These are phyloP conservation scores for Pelobates cultripes DNA, from an alignment of 2,797 vertebrate genomes.

Conservation along the genomic window DNA sequence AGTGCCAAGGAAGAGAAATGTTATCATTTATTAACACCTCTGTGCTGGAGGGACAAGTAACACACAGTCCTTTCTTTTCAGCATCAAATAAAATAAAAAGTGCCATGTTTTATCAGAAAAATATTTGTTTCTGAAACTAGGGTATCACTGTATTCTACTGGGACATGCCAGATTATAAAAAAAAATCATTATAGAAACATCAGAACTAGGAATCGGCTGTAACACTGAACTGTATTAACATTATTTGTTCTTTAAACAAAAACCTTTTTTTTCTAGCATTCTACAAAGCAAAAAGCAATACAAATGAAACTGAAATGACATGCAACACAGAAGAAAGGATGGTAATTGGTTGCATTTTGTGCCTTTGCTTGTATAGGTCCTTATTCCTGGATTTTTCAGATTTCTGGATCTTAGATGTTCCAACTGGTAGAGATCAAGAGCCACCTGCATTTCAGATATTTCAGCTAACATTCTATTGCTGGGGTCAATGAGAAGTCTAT, in stretches of 20 bases:
- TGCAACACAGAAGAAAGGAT: too few species aligned
- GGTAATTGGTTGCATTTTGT: too few species aligned
- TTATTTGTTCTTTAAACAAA: background rate
- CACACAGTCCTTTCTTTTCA: constrained; percentile 4
- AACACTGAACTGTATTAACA: background rate
- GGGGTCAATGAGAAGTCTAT: too few species aligned
- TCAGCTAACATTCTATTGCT: too few species aligned
- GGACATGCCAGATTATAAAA: constrained; percentile 21
- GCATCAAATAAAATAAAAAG: constrained; percentile 39
- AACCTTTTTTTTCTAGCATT: too few species aligned
- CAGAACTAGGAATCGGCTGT: background rate
- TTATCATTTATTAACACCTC: constrained; percentile 52
- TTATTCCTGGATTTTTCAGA: too few species aligned
- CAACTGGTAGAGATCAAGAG: too few species aligned
- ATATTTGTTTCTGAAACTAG: constrained; percentile 8
- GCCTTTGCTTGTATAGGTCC: too few species aligned
- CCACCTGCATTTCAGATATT: too few species aligned
- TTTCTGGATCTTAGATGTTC: too few species aligned
- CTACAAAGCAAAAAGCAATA: too few species aligned
- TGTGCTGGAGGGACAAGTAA: constrained; percentile 12
- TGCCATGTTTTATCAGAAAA: constrained; percentile 13
- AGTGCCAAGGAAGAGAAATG: constrained; percentile 12
- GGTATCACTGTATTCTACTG: constrained; percentile 15
- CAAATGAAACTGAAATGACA: too few species aligned
- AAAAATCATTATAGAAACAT: constrained; percentile 25